Evolutionary conservation across 2,113 vertebrate species (phyloP).

Genomic region (Bungarus multicinctus): DNA sequence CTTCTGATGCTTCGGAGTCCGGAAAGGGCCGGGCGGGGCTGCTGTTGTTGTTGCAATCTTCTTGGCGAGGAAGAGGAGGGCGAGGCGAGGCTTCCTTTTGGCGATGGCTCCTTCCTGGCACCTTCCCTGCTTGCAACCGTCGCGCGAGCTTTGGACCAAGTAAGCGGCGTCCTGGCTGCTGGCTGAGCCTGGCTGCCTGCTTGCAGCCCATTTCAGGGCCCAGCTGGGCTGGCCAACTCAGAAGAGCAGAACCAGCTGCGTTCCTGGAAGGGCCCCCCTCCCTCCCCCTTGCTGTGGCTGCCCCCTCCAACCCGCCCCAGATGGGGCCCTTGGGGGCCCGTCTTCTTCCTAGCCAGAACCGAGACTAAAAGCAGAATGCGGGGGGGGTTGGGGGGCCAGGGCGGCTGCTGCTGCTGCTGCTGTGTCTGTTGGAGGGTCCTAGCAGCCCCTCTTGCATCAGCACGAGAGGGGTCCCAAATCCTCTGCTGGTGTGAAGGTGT

Average conservation of each 20-base stretch:
- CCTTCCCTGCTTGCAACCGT: neutral
- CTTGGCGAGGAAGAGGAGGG: too few relatives aligned
- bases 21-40: neutral
- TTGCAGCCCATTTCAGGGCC: too few relatives aligned
- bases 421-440: too few relatives aligned
- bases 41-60: too few relatives aligned
- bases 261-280: neutral
- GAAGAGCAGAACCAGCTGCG: neutral
- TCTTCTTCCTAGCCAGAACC: neutral
- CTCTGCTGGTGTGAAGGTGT: too few relatives aligned
- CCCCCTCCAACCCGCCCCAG: neutral
- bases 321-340: too few relatives aligned
- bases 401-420: too few relatives aligned
- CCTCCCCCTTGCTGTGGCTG: too few relatives aligned
- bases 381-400: too few relatives aligned
- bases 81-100: neutral
- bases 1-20: neutral
- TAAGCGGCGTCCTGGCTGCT: too few relatives aligned
- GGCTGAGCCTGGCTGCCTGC: too few relatives aligned
- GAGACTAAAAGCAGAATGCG: too few relatives aligned
- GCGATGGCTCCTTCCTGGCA: neutral
- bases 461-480: rapidly evolving
- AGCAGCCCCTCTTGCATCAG: neutral
- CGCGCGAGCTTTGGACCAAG: neutral
- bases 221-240: neutral